Evolutionary conservation across 2,113 vertebrate species (phyloP), one percentile per base, ranked within the genome.

Genomic region (Origma solitaria): DNA sequence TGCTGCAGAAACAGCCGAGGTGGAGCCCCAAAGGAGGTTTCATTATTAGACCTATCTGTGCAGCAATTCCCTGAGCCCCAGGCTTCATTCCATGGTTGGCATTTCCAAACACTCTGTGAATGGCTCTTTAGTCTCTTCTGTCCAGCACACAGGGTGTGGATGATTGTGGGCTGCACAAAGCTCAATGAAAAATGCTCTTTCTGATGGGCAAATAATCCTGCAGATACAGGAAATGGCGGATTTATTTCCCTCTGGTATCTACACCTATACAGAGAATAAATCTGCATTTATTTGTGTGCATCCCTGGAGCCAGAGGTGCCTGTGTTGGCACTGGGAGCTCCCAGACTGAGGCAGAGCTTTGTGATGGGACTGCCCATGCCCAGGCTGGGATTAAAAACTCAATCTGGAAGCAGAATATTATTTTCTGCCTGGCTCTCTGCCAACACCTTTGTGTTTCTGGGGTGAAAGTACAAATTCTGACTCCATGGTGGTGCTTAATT

Each of bases 351-450:
- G 24, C 15, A 13, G 47, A 45, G 24, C 23, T 58, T 27, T 5
- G 15, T 9, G 1, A 6, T 7, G 10, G 50, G 42, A 33, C 9
- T 20, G 1, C 30, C 23, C 2, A 0, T 20, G 9, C 7, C 38
- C 31, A 31, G 11, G 9, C 12, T 47, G 38, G 35, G 38, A 44
- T 37, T 24, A 31, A 47, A 62, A 58, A 37, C 23, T 18, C 49
- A 62, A 31, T 22, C 23, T 53, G 58, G 51, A 73, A 38, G 23
- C 31, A 75, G 31, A 31, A 61, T 33, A 33, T 24, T 24, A 11
- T 65, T 27, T 79, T 37, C 31, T 61, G 27, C 13, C 56, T 65
- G 37, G 37, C 13, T n/a, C 44, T 37, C 56, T 79, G 66, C 61
- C 71, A 78, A 56, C 47, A 37, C 9, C 30, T 86, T 61, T 38